Evolutionary conservation across 2,888 invertebrate genomes (phyloP).

Genomic region (Polydrusus tereticollis): DNA sequence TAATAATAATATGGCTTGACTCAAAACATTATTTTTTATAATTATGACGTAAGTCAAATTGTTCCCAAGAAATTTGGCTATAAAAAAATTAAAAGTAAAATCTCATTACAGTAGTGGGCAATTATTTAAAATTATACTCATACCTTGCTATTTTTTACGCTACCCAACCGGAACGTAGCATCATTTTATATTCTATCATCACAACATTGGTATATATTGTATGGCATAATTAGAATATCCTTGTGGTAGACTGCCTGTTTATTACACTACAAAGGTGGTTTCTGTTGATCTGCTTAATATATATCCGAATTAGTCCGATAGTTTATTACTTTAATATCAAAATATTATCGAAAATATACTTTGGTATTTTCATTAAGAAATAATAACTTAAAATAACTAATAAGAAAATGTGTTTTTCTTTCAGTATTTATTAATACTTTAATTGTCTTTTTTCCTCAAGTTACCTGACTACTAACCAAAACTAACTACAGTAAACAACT

Average conservation of each 20-base stretch:
- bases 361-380: no score
- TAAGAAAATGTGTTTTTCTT: no score
- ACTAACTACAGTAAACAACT: no score
- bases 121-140: constrained; percentile 7
- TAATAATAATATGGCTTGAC: not conserved
- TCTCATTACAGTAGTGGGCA: constrained; percentile 1
- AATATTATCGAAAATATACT: no score
- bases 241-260: not conserved
- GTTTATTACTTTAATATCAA: not conserved
- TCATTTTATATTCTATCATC: constrained; percentile 6
- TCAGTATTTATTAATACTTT: no score
- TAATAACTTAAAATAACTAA: no score
- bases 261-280: constrained; percentile 16
- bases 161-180: constrained; percentile 2
- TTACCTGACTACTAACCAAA: no score
- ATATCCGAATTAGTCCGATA: not conserved
- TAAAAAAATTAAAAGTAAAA: not conserved
- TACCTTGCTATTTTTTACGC: not conserved
- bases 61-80: constrained; percentile 5
- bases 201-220: not conserved
- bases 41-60: not conserved
- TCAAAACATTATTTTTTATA: not conserved
- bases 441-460: no score
- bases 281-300: not conserved
- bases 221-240: constrained; percentile 12